Evolutionary conservation across 1,140 invertebrate genomes (phyloP), one percentile per base, ranked within the genome.

Genomic region (Neodiprion fabricii): DNA sequence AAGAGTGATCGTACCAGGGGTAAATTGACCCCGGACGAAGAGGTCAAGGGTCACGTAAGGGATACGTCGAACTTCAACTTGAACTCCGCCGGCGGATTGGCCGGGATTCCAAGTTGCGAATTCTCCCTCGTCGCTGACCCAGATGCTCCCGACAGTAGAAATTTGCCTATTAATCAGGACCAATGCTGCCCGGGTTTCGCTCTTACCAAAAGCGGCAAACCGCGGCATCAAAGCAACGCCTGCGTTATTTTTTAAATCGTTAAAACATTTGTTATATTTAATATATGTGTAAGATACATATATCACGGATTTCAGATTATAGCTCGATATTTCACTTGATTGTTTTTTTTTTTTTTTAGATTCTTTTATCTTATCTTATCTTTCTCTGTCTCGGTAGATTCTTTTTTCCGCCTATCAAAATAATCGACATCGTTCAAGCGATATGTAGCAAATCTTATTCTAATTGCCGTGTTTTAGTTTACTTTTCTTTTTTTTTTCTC

Each of bases 141-240:
- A 48, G 80, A 85, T 49, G 70, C 79, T 8, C 77, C 75, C 70
- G 49, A 21, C 10, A 85, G 83, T 71, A 80, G 81, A 1, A 82
- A 85, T 73, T 77, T 85, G 23, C 48, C 84, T 28, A 69, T 80
- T 12, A 81, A 80, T 7, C 83, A 83, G 47, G 85, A 87, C 28
- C 86, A 87, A 7, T 89, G 89, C 48, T 89, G 86, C 77, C 86
- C 88, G 0, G 85, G 86, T 10, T 89, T 89, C 67, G 82, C 79
- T 7, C 84, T 88, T 73, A 74, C 85, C n/a, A 87, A 88, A 67
- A 78, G 74, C 40, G 78, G 82, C 3, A 86, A 87, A 77, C 74
- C 79, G 3, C 77, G 85, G 11, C 82, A 84, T 78, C 86, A 84
- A 12, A 83, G 82, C 50, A 85, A 81, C 61, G 77, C 74, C 4